These are phyloP conservation scores for Megalops cyprinoides DNA, from an alignment of 2,797 vertebrate species.

Conservation along the genomic window DNA sequence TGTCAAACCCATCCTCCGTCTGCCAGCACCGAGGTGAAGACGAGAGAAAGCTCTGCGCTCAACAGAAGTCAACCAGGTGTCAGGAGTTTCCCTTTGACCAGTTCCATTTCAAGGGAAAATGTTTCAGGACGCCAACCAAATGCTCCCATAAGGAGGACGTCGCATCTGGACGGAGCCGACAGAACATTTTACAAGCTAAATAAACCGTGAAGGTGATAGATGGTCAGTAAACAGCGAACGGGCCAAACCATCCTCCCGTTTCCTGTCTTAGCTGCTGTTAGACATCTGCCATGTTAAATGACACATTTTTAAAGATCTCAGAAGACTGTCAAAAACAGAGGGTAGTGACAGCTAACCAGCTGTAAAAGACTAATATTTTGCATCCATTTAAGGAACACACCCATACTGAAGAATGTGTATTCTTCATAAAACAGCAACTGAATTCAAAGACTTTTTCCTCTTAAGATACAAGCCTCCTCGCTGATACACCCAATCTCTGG, in stretches of 20 bases:
- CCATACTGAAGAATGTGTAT: neutral
- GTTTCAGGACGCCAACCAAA: neutral
- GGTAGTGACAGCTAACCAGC: neutral
- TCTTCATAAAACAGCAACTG: neutral
- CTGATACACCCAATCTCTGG: neutral
- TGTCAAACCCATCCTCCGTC: too few species aligned
- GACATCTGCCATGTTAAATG: neutral
- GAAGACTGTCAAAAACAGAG: neutral
- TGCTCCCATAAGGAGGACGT: neutral
- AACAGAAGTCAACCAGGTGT: too few species aligned
- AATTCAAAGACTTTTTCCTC: neutral
- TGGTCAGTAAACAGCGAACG: neutral
- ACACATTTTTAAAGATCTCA: neutral
- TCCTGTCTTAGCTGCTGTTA: neutral
- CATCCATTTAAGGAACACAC: neutral
- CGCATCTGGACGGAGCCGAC: too few species aligned
- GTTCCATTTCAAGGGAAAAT: neutral
- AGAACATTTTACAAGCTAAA: too few species aligned
- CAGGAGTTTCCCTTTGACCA: neutral
- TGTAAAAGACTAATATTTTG: neutral
- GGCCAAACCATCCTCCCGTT: neutral
- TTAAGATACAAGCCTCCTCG: neutral
- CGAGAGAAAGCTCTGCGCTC: too few species aligned
- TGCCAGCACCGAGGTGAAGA: too few species aligned
- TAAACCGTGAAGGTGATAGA: neutral